phyloP scores from a whole-genome alignment of 2,888 invertebrate species.

The Tinea semifulvella region DNA sequence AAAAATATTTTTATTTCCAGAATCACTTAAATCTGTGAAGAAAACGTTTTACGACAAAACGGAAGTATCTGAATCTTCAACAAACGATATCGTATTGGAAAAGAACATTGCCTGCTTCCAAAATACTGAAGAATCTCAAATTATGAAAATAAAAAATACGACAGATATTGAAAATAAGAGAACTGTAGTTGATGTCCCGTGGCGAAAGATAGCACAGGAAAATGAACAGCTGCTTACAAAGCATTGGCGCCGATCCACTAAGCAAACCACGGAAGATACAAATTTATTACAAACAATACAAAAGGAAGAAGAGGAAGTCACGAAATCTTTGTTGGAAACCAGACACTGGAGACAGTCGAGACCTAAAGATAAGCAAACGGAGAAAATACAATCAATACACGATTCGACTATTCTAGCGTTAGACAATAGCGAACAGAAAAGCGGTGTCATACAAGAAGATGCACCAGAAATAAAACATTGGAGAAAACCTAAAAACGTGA shows the following conservation, averaged over 20 bases:
- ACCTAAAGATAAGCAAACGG: constrained; percentile 18
- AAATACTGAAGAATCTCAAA: constrained; percentile 48
- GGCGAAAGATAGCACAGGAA: constrained; percentile 33
- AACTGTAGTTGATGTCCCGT: constrained; percentile 34
- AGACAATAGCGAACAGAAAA: constrained; percentile 14
- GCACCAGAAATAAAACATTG: constrained; percentile 28
- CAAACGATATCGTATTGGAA: constrained; percentile 25
- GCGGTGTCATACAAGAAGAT: neutral
- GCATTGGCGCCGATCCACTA: no score
- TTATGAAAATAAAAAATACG: constrained; percentile 37
- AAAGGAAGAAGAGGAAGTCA: neutral
- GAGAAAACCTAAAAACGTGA: constrained; percentile 31
- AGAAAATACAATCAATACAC: constrained; percentile 24
- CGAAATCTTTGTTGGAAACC: constrained; percentile 9
- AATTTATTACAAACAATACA: no score
- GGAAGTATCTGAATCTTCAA: constrained; percentile 25
- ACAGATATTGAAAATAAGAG: constrained; percentile 39
- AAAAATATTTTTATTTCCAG: constrained; percentile 31
- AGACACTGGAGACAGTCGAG: constrained; percentile 18
- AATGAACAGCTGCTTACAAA: constrained; percentile 24
- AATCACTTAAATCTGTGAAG: constrained; percentile 33
- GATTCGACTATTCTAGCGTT: constrained; percentile 21
- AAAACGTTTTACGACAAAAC: constrained; percentile 38
- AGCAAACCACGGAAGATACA: no score
- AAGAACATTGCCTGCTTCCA: constrained; percentile 33